A percentile compares a stretch with the other conserved stretches of the same genome.
Evolutionary conservation across 2,797 vertebrate genomes (phyloP).

Genomic region (Epinephelus coioides): DNA sequence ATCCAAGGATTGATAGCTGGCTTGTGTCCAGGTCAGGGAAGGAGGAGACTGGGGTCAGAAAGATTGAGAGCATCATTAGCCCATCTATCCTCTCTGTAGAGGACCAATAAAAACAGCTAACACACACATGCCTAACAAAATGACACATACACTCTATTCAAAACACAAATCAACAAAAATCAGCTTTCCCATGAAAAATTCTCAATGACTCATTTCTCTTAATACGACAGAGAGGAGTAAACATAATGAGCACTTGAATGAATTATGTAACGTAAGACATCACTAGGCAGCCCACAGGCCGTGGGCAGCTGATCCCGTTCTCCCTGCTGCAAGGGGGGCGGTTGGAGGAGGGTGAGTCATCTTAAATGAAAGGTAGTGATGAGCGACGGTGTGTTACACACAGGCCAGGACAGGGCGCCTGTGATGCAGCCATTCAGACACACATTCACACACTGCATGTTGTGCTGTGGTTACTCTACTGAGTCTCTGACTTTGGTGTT

Average conservation of each 20-base stretch:
- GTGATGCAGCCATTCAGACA: slow-evolving; percentile 34
- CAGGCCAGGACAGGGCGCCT: slow-evolving; percentile 44
- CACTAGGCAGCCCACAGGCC: slow-evolving; percentile 39
- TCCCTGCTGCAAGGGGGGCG: slow-evolving; percentile 39
- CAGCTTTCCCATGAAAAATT: background rate
- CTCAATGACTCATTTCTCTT: slow-evolving; percentile 25
- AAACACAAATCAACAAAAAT: background rate
- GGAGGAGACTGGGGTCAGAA: slow-evolving; percentile 54
- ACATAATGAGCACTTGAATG: slow-evolving; percentile 18
- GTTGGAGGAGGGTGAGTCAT: slow-evolving; percentile 74
- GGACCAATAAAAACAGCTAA: slow-evolving; percentile 15
- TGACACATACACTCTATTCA: background rate
- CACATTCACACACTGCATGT: slow-evolving; percentile 21
- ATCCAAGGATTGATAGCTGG: slow-evolving; percentile 50
- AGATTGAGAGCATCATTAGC: slow-evolving; percentile 51
- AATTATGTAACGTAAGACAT: slow-evolving; percentile 52
- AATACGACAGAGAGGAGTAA: background rate
- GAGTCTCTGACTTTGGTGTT: slow-evolving; percentile 1
- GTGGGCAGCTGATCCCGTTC: slow-evolving; percentile 62
- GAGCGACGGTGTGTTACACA: slow-evolving; percentile 60
- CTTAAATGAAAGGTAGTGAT: slow-evolving; percentile 40
- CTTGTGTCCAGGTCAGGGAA: slow-evolving; percentile 55
- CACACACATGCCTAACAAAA: background rate
- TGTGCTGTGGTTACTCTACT: background rate
- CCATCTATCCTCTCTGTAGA: slow-evolving; percentile 19